Percentiles rank a stretch among this genome's conserved stretches.
Evolutionary conservation across 2,113 vertebrate genomes (phyloP).

Genomic region (Puffinus mauretanicus): DNA sequence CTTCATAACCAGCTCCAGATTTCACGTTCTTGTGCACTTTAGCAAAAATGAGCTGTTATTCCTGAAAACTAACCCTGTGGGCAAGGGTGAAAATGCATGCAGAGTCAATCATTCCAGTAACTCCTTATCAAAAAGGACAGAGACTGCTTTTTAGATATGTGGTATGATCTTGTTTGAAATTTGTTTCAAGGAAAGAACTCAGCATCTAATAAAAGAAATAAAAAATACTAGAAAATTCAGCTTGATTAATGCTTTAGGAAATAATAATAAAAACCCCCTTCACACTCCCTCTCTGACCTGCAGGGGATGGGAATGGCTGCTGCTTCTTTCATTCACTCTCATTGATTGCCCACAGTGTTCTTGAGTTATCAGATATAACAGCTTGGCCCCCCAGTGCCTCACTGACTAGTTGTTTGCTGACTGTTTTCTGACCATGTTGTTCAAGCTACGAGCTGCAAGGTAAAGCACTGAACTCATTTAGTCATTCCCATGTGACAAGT

Average conservation of each 20-base stretch:
- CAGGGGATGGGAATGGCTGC: background rate
- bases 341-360: background rate
- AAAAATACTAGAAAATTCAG: background rate
- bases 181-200: background rate
- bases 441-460: background rate
- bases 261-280: background rate
- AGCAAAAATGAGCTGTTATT: background rate
- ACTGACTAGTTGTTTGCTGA: background rate
- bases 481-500: background rate
- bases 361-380: background rate
- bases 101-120: background rate
- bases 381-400: background rate
- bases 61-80: background rate
- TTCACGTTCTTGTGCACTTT: background rate
- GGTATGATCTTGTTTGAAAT: background rate
- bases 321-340: background rate
- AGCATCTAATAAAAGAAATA: background rate
- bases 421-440: background rate
- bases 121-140: background rate
- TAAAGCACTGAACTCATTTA: background rate
- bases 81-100: background rate
- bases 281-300: background rate
- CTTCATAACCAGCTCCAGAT: background rate
- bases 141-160: background rate
- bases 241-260: background rate